These are phyloP conservation scores for Sturnus vulgaris DNA, from an alignment of 2,113 vertebrate genomes.

Conservation along the genomic window DNA sequence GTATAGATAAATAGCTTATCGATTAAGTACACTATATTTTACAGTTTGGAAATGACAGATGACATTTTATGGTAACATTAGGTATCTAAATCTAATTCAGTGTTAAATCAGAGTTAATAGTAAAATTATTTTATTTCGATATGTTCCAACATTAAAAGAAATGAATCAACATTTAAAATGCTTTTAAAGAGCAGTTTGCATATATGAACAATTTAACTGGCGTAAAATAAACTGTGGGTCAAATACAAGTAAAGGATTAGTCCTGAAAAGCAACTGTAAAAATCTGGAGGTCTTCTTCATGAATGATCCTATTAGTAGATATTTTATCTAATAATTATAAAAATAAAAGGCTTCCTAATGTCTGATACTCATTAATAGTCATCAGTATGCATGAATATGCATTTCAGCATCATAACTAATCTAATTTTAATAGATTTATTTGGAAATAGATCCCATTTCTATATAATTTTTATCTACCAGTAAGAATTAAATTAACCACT, in stretches of 20 bases:
- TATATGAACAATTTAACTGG: neutral
- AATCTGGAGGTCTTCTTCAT: accelerated
- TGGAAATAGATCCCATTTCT: neutral
- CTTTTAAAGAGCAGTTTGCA: neutral
- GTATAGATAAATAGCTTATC: neutral
- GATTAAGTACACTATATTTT: neutral
- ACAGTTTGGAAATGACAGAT: neutral
- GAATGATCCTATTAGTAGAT: neutral
- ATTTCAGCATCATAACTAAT: neutral
- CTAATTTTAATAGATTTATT: neutral
- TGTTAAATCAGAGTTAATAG: neutral
- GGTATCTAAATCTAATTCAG: neutral
- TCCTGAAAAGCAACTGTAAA: neutral
- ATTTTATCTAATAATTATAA: neutral
- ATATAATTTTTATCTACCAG: neutral
- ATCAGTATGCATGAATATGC: neutral
- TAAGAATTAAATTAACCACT: neutral
- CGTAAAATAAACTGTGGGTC: neutral
- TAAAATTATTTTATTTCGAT: neutral
- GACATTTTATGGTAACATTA: neutral
- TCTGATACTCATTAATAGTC: neutral
- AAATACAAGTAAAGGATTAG: neutral
- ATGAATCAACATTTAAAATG: neutral
- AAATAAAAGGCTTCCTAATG: neutral
- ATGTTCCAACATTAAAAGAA: neutral